phyloP scores from a whole-genome alignment of 2,797 vertebrate genomes.

The Gobionotothen gibberifrons region DNA sequence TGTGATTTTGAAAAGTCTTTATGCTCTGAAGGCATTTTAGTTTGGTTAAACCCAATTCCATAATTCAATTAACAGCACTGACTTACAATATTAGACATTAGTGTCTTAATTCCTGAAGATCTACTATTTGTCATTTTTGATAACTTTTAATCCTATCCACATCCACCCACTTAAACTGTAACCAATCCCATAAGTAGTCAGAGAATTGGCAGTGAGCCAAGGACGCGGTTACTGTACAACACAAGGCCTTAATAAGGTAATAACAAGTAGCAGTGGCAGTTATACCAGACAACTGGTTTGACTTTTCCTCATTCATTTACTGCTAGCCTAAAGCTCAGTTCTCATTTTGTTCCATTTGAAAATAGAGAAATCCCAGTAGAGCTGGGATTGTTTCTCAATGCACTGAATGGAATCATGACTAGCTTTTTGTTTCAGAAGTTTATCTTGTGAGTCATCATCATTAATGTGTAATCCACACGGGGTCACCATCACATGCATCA shows the following conservation, averaged over 20 bases:
- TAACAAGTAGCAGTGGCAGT: neutral
- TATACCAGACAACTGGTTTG: neutral
- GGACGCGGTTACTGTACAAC: neutral
- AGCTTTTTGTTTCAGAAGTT: neutral
- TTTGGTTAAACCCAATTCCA: too few species aligned
- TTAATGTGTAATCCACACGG: neutral
- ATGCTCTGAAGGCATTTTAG: neutral
- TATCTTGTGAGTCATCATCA: slow-evolving; percentile 9
- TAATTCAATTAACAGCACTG: too few species aligned
- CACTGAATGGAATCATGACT: neutral
- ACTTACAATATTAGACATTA: too few species aligned
- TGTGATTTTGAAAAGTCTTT: neutral
- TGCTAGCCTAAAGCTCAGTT: neutral
- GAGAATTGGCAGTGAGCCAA: slow-evolving; percentile 8
- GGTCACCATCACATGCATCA: neutral
- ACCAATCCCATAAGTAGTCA: neutral
- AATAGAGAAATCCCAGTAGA: neutral
- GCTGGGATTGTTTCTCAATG: neutral
- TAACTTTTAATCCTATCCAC: slow-evolving; percentile 7
- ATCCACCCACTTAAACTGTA: neutral
- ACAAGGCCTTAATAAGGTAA: neutral
- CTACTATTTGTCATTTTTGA: slow-evolving; percentile 2
- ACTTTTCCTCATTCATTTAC: neutral
- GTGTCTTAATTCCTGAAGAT: too few species aligned
- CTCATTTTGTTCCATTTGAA: neutral